Evolutionary conservation across 2,888 invertebrate genomes (phyloP).

Genomic region (Caenorhabditis afra): DNA sequence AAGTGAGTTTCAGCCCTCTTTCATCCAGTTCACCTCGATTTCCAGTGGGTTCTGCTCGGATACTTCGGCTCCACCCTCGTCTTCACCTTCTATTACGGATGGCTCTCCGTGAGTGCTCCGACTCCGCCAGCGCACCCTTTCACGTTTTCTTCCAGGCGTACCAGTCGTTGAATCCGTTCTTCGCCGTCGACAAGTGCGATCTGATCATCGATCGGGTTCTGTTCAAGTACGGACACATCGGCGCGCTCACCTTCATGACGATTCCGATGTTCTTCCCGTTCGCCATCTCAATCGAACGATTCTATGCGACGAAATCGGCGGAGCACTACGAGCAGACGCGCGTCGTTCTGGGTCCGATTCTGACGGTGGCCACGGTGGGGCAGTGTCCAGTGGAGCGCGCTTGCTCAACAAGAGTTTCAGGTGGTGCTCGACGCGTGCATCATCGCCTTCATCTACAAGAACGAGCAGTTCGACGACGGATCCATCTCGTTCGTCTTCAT

Average conservation of each 20-base stretch:
- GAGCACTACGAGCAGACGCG: conserved; percentile 14
- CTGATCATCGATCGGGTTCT: conserved; percentile 13
- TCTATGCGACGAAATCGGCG: conserved; percentile 11
- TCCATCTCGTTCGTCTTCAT: conserved; percentile 21
- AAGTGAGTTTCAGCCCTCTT: background rate
- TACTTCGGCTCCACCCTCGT: background rate
- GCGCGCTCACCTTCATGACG: conserved; percentile 17
- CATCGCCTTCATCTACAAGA: conserved; percentile 7
- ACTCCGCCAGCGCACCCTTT: background rate
- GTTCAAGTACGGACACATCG: conserved; percentile 30
- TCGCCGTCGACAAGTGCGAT: conserved; percentile 18
- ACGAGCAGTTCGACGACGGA: conserved; percentile 30
- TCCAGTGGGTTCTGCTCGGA: background rate
- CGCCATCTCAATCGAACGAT: conserved; percentile 33
- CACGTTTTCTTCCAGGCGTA: conserved; percentile 9
- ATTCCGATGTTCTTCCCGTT: conserved; percentile 35
- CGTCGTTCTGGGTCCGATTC: conserved; percentile 23
- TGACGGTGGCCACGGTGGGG: conserved; percentile 2
- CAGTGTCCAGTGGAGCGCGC: background rate
- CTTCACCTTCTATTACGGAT: background rate
- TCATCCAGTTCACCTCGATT: background rate
- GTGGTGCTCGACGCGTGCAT: conserved; percentile 1
- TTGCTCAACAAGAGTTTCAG: background rate
- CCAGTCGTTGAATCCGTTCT: conserved; percentile 11
- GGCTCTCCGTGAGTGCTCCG: conserved; percentile 1